phyloP scores from a whole-genome alignment of 2,888 invertebrate species.

The Papilio demoleus region DNA sequence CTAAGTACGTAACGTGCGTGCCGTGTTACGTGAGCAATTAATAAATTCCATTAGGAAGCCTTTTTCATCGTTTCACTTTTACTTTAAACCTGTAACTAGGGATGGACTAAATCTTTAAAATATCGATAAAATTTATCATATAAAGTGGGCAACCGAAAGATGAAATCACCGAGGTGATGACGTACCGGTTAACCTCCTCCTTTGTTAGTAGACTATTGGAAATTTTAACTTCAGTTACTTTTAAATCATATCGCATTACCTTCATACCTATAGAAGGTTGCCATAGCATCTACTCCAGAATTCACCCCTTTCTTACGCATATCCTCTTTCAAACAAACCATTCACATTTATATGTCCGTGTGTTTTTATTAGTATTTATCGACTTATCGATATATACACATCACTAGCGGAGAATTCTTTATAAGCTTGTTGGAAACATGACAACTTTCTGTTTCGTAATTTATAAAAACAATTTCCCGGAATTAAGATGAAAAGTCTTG shows the following conservation, averaged over 20 bases:
- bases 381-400: slow-evolving; percentile 3
- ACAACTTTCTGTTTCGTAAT: slow-evolving; percentile 33
- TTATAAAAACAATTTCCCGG: slow-evolving; percentile 9
- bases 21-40: slow-evolving; percentile 4
- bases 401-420: slow-evolving; percentile 16
- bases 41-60: slow-evolving; percentile 29
- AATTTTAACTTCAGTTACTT: no score
- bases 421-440: slow-evolving; percentile 6
- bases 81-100: slow-evolving; percentile 22
- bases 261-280: no score
- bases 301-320: no score
- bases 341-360: no score
- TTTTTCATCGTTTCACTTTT: slow-evolving; percentile 29
- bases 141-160: no score
- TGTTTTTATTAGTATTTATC: no score
- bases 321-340: no score
- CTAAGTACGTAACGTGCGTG: neutral
- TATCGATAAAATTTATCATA: slow-evolving; percentile 5
- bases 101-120: neutral
- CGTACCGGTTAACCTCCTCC: no score
- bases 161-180: no score
- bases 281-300: no score
- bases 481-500: slow-evolving; percentile 3
- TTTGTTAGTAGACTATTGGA: no score
- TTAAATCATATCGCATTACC: no score